phyloP scores from a whole-genome alignment of 2,113 vertebrate species.

The Phaethon lepturus region DNA sequence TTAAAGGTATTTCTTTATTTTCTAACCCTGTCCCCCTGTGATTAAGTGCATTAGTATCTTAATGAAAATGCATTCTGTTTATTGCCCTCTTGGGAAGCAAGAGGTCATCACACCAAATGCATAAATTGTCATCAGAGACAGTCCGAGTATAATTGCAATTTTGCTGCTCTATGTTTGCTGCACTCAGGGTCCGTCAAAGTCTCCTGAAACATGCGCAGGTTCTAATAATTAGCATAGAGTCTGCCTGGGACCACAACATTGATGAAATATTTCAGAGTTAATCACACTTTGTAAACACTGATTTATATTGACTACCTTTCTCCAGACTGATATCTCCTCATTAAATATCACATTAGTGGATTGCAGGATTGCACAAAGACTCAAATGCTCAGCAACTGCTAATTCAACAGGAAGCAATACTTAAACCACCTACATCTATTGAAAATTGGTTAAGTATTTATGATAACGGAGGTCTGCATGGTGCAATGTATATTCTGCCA shows the following conservation, averaged over 20 bases:
- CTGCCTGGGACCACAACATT: slow-evolving; percentile 84
- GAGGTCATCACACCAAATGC: slow-evolving; percentile 82
- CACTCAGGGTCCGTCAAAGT: slow-evolving; percentile 73
- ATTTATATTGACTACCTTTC: slow-evolving; percentile 99
- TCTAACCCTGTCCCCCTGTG: slow-evolving; percentile 79
- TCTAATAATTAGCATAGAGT: slow-evolving; percentile 87
- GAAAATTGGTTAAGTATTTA: slow-evolving; percentile 65
- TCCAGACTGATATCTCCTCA: slow-evolving; percentile 95
- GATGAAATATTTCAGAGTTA: slow-evolving; percentile 96
- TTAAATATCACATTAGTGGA: slow-evolving; percentile 96
- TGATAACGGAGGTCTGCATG: slow-evolving; percentile 21
- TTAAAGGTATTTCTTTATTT: slow-evolving; percentile 74
- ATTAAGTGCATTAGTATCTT: slow-evolving; percentile 88
- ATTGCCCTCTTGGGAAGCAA: slow-evolving; percentile 82
- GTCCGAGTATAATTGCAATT: slow-evolving; percentile 82
- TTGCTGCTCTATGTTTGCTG: slow-evolving; percentile 76
- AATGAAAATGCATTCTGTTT: slow-evolving; percentile 88
- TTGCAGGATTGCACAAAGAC: slow-evolving; percentile 81
- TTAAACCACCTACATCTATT: slow-evolving; percentile 70
- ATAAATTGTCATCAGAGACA: slow-evolving; percentile 85
- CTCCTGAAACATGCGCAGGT: slow-evolving; percentile 77
- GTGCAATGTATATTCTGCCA: slow-evolving; percentile 10
- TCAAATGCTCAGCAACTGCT: slow-evolving; percentile 79
- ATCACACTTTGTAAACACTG: slow-evolving; percentile 98
- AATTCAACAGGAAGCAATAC: slow-evolving; percentile 83